These are phyloP conservation scores for Donacobius atricapilla DNA, from an alignment of 2,113 vertebrate species.

Conservation along the genomic window DNA sequence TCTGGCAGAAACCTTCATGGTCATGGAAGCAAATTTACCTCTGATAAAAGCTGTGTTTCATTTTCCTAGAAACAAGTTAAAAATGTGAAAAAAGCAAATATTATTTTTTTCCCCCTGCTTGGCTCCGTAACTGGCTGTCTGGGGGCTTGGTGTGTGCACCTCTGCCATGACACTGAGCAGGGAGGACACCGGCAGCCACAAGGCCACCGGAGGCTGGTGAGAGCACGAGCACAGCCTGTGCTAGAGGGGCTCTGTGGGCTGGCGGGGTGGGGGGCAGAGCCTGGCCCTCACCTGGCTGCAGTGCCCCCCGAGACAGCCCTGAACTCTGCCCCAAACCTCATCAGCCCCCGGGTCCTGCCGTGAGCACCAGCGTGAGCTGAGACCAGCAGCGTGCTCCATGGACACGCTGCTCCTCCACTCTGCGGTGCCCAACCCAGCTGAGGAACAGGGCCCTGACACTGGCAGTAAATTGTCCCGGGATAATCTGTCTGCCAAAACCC, in stretches of 20 bases:
- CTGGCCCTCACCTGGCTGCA: fast-evolving
- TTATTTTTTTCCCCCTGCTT: fast-evolving
- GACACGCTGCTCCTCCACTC: fast-evolving
- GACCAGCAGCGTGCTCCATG: fast-evolving
- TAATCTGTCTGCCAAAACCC: neutral
- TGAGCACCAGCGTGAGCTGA: fast-evolving
- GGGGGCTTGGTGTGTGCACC: neutral
- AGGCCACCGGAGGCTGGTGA: neutral
- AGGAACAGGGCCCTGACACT: neutral
- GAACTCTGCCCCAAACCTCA: fast-evolving
- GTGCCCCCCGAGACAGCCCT: neutral
- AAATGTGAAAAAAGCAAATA: neutral
- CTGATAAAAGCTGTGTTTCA: neutral
- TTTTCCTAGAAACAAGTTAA: neutral
- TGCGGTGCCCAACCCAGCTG: fast-evolving
- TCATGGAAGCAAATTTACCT: neutral
- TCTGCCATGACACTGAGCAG: fast-evolving
- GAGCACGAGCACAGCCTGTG: fast-evolving
- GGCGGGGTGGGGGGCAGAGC: fast-evolving
- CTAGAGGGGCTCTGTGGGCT: fast-evolving
- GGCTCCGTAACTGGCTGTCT: fast-evolving
- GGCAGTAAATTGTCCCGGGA: fast-evolving
- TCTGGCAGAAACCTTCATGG: neutral
- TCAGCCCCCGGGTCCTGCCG: fast-evolving
- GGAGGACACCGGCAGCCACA: neutral